Evolutionary conservation across 92 coral and sea anemone species (phyloP), one percentile per base, ranked within the genome.

Genomic region (Actinostola sp.): DNA sequence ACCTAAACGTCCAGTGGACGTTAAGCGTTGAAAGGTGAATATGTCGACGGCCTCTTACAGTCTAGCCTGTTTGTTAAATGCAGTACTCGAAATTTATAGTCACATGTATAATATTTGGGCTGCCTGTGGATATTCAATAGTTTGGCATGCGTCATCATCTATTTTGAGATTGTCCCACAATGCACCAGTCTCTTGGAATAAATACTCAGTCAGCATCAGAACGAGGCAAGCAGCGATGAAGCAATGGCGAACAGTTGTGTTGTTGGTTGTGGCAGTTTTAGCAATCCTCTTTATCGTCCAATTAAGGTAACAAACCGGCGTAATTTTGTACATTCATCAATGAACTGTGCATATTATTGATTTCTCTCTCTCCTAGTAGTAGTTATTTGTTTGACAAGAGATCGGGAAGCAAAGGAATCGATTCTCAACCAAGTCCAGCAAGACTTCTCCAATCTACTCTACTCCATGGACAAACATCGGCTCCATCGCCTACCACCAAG

Each of bases 221-320:
- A 42, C 80, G 86, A 80, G 86, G 86, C 80, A 45, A 70, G 55
- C 69, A 70, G 74, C 73, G 72, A 80, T 80, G 86, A 80, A 80
- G 86, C 86, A 72, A 80, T 80, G 86, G 79, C 86, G 86, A 68
- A 54, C 54, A 10, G 48, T 63, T 20, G 30, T 72, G 41, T 38
- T 55, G 60, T 45, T 63, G 21, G 73, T 56, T 3, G 19, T 66
- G 13, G 20, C 62, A 4, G 76, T 59, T 3, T 28, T 81, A 53
- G 53, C 71, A 0, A 30, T 81, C 8, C 19, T 81, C 0, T 81
- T 81, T 73, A 35, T 66, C 34, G 72, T 70, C 44, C 79, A 81
- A 23, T 63, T 81, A 28, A 73, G 74, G 74, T 68, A 68, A 16
- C 42, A 29, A 68, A 68, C 8, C 6, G 8, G 0, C 26, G 0